Conservation (phyloP, 2,797 vertebrate species). For the Luscinia luscinia region DNA sequence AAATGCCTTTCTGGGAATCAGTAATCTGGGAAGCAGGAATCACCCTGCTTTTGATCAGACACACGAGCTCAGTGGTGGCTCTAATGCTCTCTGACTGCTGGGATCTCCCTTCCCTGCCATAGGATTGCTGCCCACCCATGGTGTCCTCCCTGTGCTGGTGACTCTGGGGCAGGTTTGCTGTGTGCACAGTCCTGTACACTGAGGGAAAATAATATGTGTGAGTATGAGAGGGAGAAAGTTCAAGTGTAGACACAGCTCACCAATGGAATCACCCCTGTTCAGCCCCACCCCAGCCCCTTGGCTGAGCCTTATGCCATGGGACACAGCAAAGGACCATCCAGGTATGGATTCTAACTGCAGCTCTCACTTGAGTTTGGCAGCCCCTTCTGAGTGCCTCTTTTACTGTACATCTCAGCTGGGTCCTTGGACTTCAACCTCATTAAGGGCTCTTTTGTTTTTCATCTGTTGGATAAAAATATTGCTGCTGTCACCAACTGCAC, state of each 20-base stretch:
- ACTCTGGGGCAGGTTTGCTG: background rate
- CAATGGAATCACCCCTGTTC: background rate
- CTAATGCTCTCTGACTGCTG: background rate
- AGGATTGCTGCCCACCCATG: background rate
- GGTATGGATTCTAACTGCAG: background rate
- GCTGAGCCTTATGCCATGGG: background rate
- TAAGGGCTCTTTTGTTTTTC: background rate
- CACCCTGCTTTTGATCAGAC: background rate
- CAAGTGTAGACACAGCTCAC: background rate
- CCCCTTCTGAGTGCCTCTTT: background rate
- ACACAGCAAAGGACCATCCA: background rate
- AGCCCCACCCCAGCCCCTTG: accelerated
- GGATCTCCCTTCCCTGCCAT: background rate
- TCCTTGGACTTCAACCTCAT: background rate
- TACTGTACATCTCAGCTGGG: background rate
- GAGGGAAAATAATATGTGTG: background rate
- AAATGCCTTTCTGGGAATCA: background rate
- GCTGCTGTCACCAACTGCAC: background rate
- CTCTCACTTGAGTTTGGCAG: background rate
- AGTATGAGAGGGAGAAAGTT: background rate
- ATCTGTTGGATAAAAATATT: background rate
- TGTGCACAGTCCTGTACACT: background rate
- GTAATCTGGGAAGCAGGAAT: background rate
- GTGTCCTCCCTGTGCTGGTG: background rate
- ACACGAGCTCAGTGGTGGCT: background rate